Percentiles rank a stretch among this genome's conserved stretches.
phyloP scores from a whole-genome alignment of 2,113 vertebrate genomes.

The Peromyscus californicus region DNA sequence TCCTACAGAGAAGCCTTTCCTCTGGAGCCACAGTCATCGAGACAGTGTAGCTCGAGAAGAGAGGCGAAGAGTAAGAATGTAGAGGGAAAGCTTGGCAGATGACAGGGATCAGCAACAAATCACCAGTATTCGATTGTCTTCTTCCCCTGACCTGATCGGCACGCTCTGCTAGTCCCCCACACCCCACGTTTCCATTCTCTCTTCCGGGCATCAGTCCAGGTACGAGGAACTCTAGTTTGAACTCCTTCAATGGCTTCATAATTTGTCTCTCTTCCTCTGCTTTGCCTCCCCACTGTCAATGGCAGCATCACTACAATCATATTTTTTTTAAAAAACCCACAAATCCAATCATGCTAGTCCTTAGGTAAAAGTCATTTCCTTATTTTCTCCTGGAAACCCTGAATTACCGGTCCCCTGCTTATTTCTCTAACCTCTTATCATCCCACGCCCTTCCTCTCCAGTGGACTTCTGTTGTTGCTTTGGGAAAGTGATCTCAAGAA shows the following conservation, averaged over 20 bases:
- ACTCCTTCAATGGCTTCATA: neutral
- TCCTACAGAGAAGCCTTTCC: neutral
- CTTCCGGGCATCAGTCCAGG: neutral
- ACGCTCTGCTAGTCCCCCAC: neutral
- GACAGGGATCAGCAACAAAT: neutral
- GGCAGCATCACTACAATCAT: neutral
- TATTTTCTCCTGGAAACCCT: slow-evolving; percentile 15
- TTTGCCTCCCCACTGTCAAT: neutral
- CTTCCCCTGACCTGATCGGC: neutral
- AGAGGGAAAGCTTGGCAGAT: neutral
- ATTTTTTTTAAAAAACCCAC: neutral
- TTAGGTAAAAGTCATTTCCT: neutral
- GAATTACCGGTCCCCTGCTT: neutral
- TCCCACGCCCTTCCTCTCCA: neutral
- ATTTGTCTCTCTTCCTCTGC: neutral
- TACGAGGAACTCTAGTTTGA: neutral
- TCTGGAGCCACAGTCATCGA: neutral
- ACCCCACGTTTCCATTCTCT: neutral
- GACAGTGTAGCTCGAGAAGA: neutral
- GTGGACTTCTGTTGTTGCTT: neutral
- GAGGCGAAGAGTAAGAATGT: neutral
- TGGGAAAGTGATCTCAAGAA: neutral
- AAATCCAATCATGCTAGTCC: neutral
- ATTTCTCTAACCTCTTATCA: neutral
- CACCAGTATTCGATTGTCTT: neutral